These are phyloP conservation scores for Hydrolagus affinis DNA, from an alignment of 2,113 vertebrate species.

Conservation along the genomic window DNA sequence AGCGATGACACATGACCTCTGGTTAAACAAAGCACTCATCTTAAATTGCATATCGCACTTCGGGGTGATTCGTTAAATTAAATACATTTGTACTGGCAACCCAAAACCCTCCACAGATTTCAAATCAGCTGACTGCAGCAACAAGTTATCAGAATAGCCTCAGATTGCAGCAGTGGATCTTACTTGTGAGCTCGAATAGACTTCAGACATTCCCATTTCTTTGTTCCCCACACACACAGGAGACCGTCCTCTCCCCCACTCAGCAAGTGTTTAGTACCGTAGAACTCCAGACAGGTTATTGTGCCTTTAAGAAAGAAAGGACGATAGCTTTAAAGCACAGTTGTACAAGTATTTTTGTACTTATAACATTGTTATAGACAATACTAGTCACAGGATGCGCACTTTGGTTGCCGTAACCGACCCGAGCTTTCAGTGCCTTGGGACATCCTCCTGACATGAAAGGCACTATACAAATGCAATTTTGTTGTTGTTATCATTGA, in stretches of 20 bases:
- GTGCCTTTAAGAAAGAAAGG: slow-evolving; percentile 57
- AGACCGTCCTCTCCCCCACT: slow-evolving; percentile 89
- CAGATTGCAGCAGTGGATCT: slow-evolving; percentile 39
- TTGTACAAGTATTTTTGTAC: neutral
- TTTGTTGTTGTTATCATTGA: no score
- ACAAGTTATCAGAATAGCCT: no score
- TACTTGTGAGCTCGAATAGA: slow-evolving; percentile 89
- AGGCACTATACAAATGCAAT: no score
- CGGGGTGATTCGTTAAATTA: neutral
- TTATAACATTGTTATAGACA: no score
- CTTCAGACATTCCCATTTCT: slow-evolving; percentile 90
- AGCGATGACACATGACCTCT: slow-evolving; percentile 82
- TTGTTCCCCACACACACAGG: slow-evolving; percentile 85
- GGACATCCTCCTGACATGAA: no score
- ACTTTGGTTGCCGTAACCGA: no score
- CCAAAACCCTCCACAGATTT: neutral
- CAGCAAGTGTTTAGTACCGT: slow-evolving; percentile 71
- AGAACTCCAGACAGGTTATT: slow-evolving; percentile 85
- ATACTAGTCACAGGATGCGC: no score
- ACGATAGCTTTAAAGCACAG: neutral
- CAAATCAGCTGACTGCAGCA: neutral
- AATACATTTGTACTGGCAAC: neutral
- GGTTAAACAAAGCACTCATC: slow-evolving; percentile 19
- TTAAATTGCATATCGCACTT: neutral
- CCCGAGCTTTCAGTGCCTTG: no score